Evolutionary conservation across 2,797 vertebrate genomes (phyloP).

Genomic region (Anolis apletophallus): DNA sequence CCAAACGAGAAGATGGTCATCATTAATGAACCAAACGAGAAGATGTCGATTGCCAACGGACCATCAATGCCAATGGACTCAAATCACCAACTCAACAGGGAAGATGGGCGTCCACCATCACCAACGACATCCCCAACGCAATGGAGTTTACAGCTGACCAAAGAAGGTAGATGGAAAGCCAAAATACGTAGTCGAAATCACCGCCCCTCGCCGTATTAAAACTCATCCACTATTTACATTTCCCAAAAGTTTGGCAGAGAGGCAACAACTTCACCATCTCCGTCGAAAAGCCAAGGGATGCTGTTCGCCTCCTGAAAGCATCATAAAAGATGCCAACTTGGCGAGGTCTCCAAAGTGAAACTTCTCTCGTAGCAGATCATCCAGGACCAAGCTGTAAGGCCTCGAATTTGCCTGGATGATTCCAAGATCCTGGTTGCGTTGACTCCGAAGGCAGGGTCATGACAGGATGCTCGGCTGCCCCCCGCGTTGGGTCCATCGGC

Average conservation of each 20-base stretch:
- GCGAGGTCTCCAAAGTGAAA: conserved; percentile 56
- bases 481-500: neutral
- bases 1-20: no score
- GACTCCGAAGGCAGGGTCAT: neutral
- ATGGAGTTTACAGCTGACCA: conserved; percentile 85
- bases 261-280: conserved; percentile 46
- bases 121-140: conserved; percentile 64
- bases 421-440: neutral
- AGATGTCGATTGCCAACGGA: no score
- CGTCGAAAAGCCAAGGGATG: conserved; percentile 63
- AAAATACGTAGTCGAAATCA: conserved; percentile 76
- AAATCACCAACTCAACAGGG: no score
- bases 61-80: no score
- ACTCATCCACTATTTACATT: conserved; percentile 93
- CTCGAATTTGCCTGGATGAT: neutral
- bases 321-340: conserved; percentile 36
- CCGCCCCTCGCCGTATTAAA: conserved; percentile 56
- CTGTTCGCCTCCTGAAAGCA: conserved; percentile 47
- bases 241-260: conserved; percentile 88
- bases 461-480: neutral
- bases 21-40: no score
- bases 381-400: neutral
- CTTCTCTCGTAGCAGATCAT: conserved; percentile 37
- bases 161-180: neutral
- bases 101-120: conserved; percentile 47